phyloP scores from a whole-genome alignment of 2,113 vertebrate genomes.

The Balaenoptera acutorostrata region DNA sequence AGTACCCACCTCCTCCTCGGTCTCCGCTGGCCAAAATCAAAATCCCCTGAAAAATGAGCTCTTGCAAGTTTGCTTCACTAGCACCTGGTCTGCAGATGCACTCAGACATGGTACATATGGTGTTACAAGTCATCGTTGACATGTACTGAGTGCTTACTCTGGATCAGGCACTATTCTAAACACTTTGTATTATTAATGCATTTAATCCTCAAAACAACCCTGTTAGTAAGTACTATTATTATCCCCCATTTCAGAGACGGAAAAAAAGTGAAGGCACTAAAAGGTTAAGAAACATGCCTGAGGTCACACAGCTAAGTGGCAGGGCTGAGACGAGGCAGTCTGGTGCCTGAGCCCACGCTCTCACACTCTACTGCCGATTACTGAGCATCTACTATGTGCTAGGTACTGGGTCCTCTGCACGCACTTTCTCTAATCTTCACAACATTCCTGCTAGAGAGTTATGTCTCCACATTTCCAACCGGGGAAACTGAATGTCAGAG shows the following conservation, averaged over 20 bases:
- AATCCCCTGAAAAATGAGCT: background rate
- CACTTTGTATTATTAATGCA: background rate
- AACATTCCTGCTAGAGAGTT: background rate
- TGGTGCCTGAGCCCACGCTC: background rate
- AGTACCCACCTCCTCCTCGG: background rate
- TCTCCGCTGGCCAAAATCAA: background rate
- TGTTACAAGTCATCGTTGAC: fast-evolving
- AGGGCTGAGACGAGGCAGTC: background rate
- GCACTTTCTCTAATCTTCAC: background rate
- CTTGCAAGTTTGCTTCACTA: too few relatives aligned
- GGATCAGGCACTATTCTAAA: background rate
- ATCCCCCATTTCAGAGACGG: background rate
- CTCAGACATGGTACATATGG: fast-evolving
- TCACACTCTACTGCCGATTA: background rate
- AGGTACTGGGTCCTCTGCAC: background rate
- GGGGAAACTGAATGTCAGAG: background rate
- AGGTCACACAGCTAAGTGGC: background rate
- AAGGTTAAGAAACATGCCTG: background rate
- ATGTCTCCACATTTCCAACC: background rate
- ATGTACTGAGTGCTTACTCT: fast-evolving
- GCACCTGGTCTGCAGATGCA: background rate
- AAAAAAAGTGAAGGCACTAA: background rate
- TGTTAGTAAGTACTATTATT: background rate
- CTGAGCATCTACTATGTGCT: background rate
- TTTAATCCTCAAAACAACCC: background rate